Evolutionary conservation across 2,797 vertebrate genomes (phyloP), one percentile per base, ranked within the genome.

Genomic region (Falco berigora): DNA sequence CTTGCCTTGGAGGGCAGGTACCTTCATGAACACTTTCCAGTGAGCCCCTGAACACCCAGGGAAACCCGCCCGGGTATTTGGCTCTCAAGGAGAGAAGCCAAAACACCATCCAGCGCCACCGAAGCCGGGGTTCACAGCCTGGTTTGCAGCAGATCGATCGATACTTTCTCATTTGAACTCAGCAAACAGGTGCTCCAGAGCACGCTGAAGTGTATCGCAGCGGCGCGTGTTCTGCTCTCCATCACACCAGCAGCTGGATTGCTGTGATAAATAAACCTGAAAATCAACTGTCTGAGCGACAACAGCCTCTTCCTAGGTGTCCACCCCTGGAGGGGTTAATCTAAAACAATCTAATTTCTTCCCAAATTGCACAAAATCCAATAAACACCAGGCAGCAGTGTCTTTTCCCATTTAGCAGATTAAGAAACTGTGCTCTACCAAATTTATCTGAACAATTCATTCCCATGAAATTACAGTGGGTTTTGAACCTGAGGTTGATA

Each of bases 361-460:
- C 86, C 74, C 83, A 92, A 95, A 96, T 46, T 79, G 63, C 83
- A 73, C 64, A 59, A 76, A 90, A 92, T 73, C 74, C 78, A 94
- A 63, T 87, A 84, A 87, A 44, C 13, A 9, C 69, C 59, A 86
- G 63, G 80, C 77, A 92, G 77, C 28, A 6, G 44, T 73, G 83
- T 76, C 94, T 79, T 64, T 74, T 75, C 59, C 73, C 90, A 87
- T 88, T 90, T 52, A 92, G 86, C 68, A 91, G 88, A 89, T 92
- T 82, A 94, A 96, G 94, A 88, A 93, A 93, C 46, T 86, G 52
- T 64, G 47, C 38, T 82, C 55, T 67, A 58, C 63, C 16, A 12
- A 85, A 86, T 89, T 85, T 86, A 94, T 69, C 92, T 58, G 90
- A 94, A 71, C 92, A 95, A 95, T 79, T 94, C 61, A 95, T 96